Base-by-base conservation (phyloP, 2,113 vertebrate genomes). In the Gadus chalcogrammus region DNA sequence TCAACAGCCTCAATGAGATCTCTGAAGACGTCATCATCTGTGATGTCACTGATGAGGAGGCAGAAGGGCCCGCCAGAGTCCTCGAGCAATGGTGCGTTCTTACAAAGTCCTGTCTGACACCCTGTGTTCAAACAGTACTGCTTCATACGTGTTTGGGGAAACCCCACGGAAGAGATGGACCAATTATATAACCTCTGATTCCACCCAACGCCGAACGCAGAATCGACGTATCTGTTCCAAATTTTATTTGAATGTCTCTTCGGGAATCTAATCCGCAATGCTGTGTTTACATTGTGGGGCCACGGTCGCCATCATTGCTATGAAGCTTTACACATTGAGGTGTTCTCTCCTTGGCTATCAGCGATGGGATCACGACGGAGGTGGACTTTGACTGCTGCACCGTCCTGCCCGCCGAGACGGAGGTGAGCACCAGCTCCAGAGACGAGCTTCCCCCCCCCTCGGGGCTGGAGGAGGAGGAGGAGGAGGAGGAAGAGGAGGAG, bases 1-100 rank as follows among this genome's bases (percentile, higher is more conserved):
- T 85, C 61, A 89, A 73, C 69, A 85, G 72, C 64, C 63, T 86
- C 67, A 87, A 61, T 15, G 89, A 95, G 48, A 77, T 93, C 52
- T 92, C 92, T 64, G 96, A 99, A 65, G 97, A 99, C 6, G 95
- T 99, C 22, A 91, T 98, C 79, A 95, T 98, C 86, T 97, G 95
- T 85, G 95, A 98, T 74, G 78, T 96, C 67, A 95, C 94, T 6
- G 94, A 95, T 42, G 91, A 89, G 17, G 89, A 93, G 0, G 42
- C 80, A 0, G 94, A 88, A 67, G 92, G 89, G 1, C 74, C 82
- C 69, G 89, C 83, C 2, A 71, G 68, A 69, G 9, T 24, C n/a
- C 64, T 58, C 11, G 90, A 92, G 1, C 77, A 86, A 5, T 65
- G 84, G 91, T 93, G 67, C 73, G 68, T 20, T 58, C 22, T 5